Evolutionary conservation across 2,113 vertebrate species (phyloP), one percentile per base, ranked within the genome.

Genomic region (Melierax canorus): DNA sequence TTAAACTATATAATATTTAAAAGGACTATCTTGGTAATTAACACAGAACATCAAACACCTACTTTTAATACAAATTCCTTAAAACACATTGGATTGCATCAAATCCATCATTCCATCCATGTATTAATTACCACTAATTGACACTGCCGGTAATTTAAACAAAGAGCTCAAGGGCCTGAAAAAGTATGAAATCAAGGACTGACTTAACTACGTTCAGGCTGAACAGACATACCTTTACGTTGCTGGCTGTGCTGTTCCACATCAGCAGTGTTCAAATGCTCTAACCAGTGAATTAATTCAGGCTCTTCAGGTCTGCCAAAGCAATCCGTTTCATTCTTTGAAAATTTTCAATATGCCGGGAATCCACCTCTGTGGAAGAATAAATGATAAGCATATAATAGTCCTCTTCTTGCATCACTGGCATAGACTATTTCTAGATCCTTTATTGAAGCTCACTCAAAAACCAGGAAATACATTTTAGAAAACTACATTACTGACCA

Each of bases 71-170:
- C 38, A 38, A 82, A 22, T 69, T 73, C 46, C 75, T 86, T 79
- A 76, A 94, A 69, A 94, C 0, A 9, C 34, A 87, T 87, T 90
- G 55, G 48, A 91, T 69, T 84, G 41, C 53, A 69, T 89, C 69
- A 87, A 94, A 86, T 83, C 58, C 71, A 89, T 94, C 56, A 62
- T 69, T 85, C 48, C 45, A 67, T 43, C 67, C 43, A 15, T 71
- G 12, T 83, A 74, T 85, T 92, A 96, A 88, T 92, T 94, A 68
- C 41, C 71, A 53, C 84, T 94, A 89, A 96, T 48, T 89, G 86
- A 68, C 74, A 72, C 60, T 71, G 71, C 27, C 79, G 27, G 22
- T 88, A 66, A 53, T 92, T 94, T 83, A 93, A 94, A 60, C 14
- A 9, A 88, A 86, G 51, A 72, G 56, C 69, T 93, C 58, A 92